These are phyloP conservation scores for Stenoptilia bipunctidactyla DNA, from an alignment of 2,888 invertebrate species.

Conservation along the genomic window DNA sequence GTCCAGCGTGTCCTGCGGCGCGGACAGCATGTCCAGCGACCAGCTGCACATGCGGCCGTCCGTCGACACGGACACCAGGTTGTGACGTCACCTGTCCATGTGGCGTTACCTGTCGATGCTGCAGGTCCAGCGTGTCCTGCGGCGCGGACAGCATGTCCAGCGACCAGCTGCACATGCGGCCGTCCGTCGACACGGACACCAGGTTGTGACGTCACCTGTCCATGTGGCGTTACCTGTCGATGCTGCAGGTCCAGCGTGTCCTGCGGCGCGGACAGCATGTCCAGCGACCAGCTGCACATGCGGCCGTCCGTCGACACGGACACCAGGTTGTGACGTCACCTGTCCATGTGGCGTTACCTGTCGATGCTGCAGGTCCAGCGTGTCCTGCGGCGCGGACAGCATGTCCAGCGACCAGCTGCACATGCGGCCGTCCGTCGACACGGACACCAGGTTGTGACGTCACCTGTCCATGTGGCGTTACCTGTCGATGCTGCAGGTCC, in stretches of 20 bases:
- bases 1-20: too few species aligned
- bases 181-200: not conserved
- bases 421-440: not conserved
- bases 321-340: not conserved
- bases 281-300: not conserved
- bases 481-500: not conserved
- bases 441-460: not conserved
- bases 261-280: not conserved
- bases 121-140: not conserved
- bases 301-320: not conserved
- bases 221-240: not conserved
- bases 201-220: not conserved
- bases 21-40: too few species aligned
- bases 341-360: not conserved
- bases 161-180: not conserved
- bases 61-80: too few species aligned
- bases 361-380: not conserved
- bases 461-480: not conserved
- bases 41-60: too few species aligned
- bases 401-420: not conserved
- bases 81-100: too few species aligned
- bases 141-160: not conserved
- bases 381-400: not conserved
- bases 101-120: not conserved
- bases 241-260: not conserved